Evolutionary conservation across 2,113 vertebrate species (phyloP).

Genomic region (Sylvietta virens): DNA sequence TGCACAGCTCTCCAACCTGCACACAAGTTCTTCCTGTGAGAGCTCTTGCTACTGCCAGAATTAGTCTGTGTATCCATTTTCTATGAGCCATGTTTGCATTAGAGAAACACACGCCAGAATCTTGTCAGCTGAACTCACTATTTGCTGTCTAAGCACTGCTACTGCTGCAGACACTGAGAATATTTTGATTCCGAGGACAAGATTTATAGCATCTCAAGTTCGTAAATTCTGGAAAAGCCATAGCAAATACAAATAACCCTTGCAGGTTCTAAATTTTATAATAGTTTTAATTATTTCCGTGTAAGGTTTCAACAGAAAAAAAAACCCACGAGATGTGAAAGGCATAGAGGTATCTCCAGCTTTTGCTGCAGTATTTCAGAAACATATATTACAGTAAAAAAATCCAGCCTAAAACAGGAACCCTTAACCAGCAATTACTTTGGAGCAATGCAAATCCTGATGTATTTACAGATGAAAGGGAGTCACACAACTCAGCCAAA

Average conservation of each 20-base stretch:
- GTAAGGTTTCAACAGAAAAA: background rate
- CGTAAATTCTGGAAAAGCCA: slow-evolving; percentile 31
- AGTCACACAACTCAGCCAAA: background rate
- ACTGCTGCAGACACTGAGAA: background rate
- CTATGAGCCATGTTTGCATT: background rate
- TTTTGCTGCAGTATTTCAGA: slow-evolving; percentile 15
- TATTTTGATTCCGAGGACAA: slow-evolving; percentile 14
- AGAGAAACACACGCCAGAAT: background rate
- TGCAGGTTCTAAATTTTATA: background rate
- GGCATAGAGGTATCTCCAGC: background rate
- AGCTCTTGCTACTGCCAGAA: background rate
- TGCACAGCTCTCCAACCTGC: background rate
- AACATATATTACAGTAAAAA: background rate
- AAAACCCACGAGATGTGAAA: background rate
- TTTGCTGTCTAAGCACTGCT: slow-evolving; percentile 4
- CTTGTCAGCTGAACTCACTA: background rate
- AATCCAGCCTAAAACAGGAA: slow-evolving; percentile 10
- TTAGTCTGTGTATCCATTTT: background rate
- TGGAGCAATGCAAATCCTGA: slow-evolving; percentile 11
- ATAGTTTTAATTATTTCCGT: background rate
- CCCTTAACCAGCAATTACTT: slow-evolving; percentile 21
- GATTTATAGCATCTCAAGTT: slow-evolving; percentile 5
- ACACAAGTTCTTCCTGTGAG: background rate
- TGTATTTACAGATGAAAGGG: slow-evolving; percentile 37
- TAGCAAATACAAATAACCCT: background rate